A percentile compares a stretch with the other conserved stretches of the same genome.
Conservation (phyloP, 2,113 vertebrate genomes). For the Syngnathoides biaculeatus region DNA sequence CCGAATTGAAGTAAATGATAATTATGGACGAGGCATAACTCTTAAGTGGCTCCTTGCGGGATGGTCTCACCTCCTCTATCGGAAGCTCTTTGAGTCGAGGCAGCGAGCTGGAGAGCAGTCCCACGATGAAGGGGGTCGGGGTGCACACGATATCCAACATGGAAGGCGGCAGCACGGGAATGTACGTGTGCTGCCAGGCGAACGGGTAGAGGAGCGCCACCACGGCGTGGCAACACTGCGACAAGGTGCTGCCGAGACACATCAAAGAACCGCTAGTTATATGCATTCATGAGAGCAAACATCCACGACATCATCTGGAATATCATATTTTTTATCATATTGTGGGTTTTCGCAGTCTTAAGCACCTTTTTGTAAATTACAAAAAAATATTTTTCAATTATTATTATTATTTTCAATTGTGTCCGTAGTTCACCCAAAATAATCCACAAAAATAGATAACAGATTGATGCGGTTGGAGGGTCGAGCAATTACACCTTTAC, state of each 20-base stretch:
- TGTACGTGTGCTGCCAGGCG: slow-evolving; percentile 89
- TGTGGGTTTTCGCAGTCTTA: neutral
- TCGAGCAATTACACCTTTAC: neutral
- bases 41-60: slow-evolving; percentile 16
- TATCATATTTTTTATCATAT: neutral
- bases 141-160: slow-evolving; percentile 98
- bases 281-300: neutral
- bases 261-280: slow-evolving; percentile 50
- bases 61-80: slow-evolving; percentile 82
- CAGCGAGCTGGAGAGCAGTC: slow-evolving; percentile 90
- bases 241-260: slow-evolving; percentile 78
- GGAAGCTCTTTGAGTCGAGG: slow-evolving; percentile 88
- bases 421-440: too few relatives aligned
- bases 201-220: slow-evolving; percentile 91
- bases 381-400: neutral
- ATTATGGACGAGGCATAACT: neutral
- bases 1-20: too few relatives aligned
- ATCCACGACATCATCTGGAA: neutral
- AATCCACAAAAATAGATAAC: too few relatives aligned
- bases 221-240: slow-evolving; percentile 88
- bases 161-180: slow-evolving; percentile 86
- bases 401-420: too few relatives aligned
- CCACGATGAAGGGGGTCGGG: slow-evolving; percentile 91
- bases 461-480: too few relatives aligned
- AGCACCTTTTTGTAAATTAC: too few relatives aligned